These are phyloP conservation scores for Phalacrocorax pelagicus DNA, from an alignment of 2,113 vertebrate genomes.

Conservation along the genomic window DNA sequence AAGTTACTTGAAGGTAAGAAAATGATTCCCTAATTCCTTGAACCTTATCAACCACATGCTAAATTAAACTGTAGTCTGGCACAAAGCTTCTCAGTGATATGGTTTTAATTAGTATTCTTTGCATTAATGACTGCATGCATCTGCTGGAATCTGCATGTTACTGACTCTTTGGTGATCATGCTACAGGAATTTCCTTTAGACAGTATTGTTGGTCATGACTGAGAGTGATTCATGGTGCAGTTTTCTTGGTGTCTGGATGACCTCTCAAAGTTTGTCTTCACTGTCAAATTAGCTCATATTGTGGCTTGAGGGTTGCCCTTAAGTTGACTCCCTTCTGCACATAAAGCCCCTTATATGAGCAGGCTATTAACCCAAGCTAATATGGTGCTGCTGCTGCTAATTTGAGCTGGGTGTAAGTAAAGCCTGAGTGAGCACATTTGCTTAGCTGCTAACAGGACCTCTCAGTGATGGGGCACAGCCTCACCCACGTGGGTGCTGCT, in stretches of 20 bases:
- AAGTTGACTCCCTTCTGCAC: constrained; percentile 51
- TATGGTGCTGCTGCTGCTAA: constrained; percentile 14
- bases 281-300: constrained; percentile 56
- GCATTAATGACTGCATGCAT: background rate
- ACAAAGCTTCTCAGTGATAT: background rate
- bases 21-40: background rate
- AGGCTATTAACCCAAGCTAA: constrained; percentile 23
- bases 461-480: background rate
- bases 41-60: background rate
- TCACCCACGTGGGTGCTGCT: background rate
- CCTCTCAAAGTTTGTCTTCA: constrained; percentile 63
- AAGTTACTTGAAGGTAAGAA: background rate
- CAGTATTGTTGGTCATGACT: background rate
- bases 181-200: constrained; percentile 49
- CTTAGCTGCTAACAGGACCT: background rate
- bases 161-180: constrained; percentile 29
- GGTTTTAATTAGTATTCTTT: constrained; percentile 31
- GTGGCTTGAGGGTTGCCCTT: constrained; percentile 51
- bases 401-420: background rate
- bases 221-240: constrained; percentile 43
- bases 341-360: constrained; percentile 50
- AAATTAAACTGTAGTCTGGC: background rate
- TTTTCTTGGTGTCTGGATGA: constrained; percentile 48
- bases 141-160: background rate
- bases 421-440: background rate